A percentile compares a stretch with the other conserved stretches of the same genome.
These are phyloP conservation scores for Ethmia dodecea DNA, from an alignment of 2,888 invertebrate species.

Conservation along the genomic window DNA sequence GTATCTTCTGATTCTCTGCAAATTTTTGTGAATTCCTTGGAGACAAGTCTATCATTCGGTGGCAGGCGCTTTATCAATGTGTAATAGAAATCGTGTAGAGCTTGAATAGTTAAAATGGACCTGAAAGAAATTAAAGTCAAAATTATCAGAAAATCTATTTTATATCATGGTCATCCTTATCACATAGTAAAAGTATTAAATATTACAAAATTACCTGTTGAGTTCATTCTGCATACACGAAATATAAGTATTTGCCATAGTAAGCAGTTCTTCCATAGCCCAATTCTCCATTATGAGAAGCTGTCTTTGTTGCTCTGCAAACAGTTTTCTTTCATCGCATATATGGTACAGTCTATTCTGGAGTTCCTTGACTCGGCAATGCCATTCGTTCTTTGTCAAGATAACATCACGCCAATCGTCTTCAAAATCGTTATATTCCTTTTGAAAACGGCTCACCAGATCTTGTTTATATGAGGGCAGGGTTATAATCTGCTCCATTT, in stretches of 20 bases:
- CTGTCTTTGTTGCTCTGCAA: conserved; percentile 71
- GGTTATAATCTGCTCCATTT: conserved; percentile 73
- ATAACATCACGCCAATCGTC: conserved; percentile 74
- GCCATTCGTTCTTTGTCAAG: conserved; percentile 80
- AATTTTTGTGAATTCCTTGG: conserved; percentile 59
- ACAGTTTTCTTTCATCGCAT: conserved; percentile 74
- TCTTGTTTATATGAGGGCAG: conserved; percentile 78
- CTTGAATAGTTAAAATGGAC: conserved; percentile 56
- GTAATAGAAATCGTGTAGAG: conserved; percentile 64
- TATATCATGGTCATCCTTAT: not conserved
- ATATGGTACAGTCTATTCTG: conserved; percentile 72
- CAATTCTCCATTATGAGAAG: conserved; percentile 76
- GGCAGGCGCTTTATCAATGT: conserved; percentile 57
- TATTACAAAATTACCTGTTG: conserved; percentile 71
- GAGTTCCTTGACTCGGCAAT: conserved; percentile 73
- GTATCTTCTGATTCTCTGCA: conserved; percentile 47
- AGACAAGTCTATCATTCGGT: conserved; percentile 44
- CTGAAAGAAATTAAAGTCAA: conserved; percentile 37
- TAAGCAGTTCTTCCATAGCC: conserved; percentile 71
- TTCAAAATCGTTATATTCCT: conserved; percentile 77
- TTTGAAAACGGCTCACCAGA: conserved; percentile 75
- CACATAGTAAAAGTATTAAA: not conserved
- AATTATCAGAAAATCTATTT: conserved; percentile 4
- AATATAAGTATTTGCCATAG: conserved; percentile 74
- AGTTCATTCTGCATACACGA: conserved; percentile 79